These are phyloP conservation scores for Melitaea cinxia DNA, from an alignment of 1,140 invertebrate genomes.

Conservation along the genomic window DNA sequence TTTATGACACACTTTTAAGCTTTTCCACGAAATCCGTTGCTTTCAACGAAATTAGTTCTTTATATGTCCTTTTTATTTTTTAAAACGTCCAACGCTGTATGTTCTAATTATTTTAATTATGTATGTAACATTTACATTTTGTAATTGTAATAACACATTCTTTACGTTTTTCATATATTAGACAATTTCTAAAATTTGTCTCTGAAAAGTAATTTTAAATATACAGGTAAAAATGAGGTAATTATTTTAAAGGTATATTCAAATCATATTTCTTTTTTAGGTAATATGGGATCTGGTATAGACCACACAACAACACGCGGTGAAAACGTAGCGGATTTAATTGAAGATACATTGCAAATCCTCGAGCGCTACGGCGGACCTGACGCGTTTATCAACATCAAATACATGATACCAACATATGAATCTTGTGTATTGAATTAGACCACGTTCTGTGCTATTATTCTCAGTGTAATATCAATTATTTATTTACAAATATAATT, in stretches of 20 bases:
- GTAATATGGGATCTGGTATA: slow-evolving; percentile 89
- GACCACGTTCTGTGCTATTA: neutral
- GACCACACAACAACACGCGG: slow-evolving; percentile 87
- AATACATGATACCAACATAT: slow-evolving; percentile 98
- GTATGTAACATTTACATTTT: neutral
- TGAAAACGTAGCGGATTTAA: slow-evolving; percentile 93
- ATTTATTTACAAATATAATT: neutral
- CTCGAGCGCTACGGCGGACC: slow-evolving; percentile 94
- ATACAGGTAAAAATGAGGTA: no score
- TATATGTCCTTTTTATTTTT: neutral
- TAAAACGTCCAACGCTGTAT: neutral
- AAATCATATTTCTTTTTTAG: no score
- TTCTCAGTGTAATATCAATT: neutral
- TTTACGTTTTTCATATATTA: neutral
- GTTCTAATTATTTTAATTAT: slow-evolving; percentile 12
- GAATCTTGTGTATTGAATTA: slow-evolving; percentile 94
- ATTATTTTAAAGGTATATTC: no score
- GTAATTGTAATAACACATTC: no score
- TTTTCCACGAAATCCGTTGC: neutral
- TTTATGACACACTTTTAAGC: neutral
- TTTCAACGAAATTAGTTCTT: neutral
- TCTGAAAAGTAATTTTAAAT: no score
- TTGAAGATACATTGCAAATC: slow-evolving; percentile 95
- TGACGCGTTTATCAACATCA: slow-evolving; percentile 98
- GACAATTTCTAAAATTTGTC: no score